Evolutionary conservation across 2,888 invertebrate genomes (phyloP), one percentile per base, ranked within the genome.

Genomic region (Amiota mariae): DNA sequence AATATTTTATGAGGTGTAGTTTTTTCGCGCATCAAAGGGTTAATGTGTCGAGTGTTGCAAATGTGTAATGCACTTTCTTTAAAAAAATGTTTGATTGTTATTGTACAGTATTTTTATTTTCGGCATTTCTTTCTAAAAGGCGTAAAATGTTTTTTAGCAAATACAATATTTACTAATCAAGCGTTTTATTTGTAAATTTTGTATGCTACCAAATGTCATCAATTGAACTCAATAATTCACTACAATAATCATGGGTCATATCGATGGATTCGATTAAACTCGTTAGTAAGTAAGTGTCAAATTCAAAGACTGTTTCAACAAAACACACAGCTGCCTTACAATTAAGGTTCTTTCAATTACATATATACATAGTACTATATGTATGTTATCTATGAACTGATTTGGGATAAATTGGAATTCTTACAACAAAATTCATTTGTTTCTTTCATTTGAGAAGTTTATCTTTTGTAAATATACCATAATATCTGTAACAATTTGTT

Each of bases 101-200:
- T n/a, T n/a, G n/a, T n/a, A 36, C 36, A 15, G 54, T 63, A 68
- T 63, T 75, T 68, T 64, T 47, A n/a, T 10, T 48, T 48, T 66
- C 9, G 15, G 6, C 36, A 36, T 76, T 64, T 72, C 63, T 47
- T 75, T 76, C 79, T 85, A 85, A 85, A 79, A 85, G 84, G 85
- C 83, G 86, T 86, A 76, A 83, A 83, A 84, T 85, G 86, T 85
- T 78, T 84, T 84, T 80, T 54, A 18, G 73, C 71, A 73, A 71
- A 75, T 73, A 66, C 78, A 78, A 77, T 79, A 76, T 83, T 86
- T 76, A 75, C 78, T 76, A 77, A 74, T 75, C 73, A 78, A 76
- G 77, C 78, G 66, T 79, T 78, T 75, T 70, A 78, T 79, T 77
- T 71, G 54, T 18, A 48, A 76, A 68, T 54, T 68, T 51, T 68